Percentiles rank a stretch among this genome's conserved stretches.
Conservation (phyloP, 2,113 vertebrate species). For the Holacanthus passer region DNA sequence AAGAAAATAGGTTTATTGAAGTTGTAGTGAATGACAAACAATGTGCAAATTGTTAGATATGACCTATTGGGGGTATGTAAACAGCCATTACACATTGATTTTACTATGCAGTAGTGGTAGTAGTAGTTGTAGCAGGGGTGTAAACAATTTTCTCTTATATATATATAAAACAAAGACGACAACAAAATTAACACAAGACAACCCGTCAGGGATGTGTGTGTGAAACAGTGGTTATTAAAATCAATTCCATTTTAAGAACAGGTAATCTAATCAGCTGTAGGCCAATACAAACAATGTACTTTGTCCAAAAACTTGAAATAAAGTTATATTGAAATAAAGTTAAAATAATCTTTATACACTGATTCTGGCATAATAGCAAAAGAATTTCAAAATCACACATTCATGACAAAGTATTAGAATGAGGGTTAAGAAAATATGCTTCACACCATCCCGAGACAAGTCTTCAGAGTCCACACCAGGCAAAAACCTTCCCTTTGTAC, state of each 20-base stretch:
- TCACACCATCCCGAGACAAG: not conserved
- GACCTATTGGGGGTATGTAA: constrained; percentile 24
- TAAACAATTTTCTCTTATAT: constrained; percentile 17
- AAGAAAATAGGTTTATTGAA: constrained; percentile 61
- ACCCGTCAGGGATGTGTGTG: not conserved
- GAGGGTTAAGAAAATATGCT: not conserved
- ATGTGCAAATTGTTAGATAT: constrained; percentile 13
- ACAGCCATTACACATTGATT: constrained; percentile 30
- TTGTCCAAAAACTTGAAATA: not conserved
- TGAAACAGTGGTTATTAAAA: constrained; percentile 7
- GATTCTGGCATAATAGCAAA: not conserved
- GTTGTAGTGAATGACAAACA: constrained; percentile 7
- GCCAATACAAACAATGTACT: not conserved
- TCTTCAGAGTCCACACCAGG: not conserved
- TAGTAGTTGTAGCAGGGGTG: no score
- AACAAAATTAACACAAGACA: constrained; percentile 6
- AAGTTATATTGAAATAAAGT: not conserved
- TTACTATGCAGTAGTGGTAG: not conserved
- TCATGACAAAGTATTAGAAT: not conserved
- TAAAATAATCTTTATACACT: not conserved
- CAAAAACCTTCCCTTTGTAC: constrained; percentile 30
- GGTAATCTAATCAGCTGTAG: not conserved
- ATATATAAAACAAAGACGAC: constrained; percentile 5
- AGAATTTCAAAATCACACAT: not conserved
- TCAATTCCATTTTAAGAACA: not conserved